Evolutionary conservation across 2,888 invertebrate species (phyloP).

Genomic region (Drosophila prostipennis): DNA sequence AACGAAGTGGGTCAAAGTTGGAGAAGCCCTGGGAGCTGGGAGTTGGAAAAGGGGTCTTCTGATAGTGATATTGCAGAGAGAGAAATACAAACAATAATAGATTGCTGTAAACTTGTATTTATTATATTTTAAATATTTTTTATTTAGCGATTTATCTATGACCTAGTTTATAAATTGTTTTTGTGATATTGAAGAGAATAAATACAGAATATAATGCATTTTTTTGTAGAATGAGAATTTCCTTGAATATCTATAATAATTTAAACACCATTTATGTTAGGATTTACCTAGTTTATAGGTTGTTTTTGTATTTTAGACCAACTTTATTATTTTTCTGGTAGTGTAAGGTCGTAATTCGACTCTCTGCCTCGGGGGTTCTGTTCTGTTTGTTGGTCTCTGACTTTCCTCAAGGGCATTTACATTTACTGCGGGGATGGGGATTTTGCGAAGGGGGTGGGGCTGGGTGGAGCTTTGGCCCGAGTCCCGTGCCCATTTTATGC

Average conservation of each 20-base stretch:
- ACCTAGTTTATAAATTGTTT: no score
- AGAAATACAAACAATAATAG: neutral
- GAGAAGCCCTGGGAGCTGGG: neutral
- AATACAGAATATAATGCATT: no score
- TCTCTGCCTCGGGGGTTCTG: neutral
- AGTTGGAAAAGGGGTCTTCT: neutral
- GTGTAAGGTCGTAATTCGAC: neutral
- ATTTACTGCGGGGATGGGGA: constrained; percentile 1
- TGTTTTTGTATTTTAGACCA: neutral
- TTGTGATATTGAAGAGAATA: no score
- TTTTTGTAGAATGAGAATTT: no score
- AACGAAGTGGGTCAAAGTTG: constrained; percentile 45
- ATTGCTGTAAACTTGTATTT: no score
- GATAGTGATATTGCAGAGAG: neutral
- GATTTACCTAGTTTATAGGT: no score
- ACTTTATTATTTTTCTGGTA: neutral
- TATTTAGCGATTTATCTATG: no score
- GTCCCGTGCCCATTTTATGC: constrained; percentile 30
- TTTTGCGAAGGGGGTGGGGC: constrained; percentile 5
- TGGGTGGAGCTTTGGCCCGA: constrained; percentile 31
- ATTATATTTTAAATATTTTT: no score
- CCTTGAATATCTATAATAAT: no score
- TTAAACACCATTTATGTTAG: no score
- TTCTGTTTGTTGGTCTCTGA: constrained; percentile 15
- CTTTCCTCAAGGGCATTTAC: constrained; percentile 48